phyloP scores from a whole-genome alignment of 2,888 invertebrate species.

The Xanthia togata region DNA sequence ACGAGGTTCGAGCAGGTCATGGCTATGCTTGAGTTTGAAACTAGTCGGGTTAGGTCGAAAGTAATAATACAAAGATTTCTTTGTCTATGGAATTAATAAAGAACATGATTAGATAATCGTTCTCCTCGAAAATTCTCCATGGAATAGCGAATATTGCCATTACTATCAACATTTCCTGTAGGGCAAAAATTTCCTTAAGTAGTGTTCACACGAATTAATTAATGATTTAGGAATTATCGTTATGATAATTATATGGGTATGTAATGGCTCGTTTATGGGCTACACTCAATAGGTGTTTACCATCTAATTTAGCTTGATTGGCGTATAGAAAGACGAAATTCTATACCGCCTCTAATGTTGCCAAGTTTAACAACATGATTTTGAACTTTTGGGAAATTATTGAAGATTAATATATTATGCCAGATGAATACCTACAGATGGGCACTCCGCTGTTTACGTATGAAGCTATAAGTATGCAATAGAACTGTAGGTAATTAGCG shows the following conservation, averaged over 20 bases:
- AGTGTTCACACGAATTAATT: slow-evolving; percentile 36
- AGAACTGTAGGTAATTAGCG: too few relatives aligned
- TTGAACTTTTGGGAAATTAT: neutral
- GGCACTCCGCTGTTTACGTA: too few relatives aligned
- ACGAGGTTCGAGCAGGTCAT: neutral
- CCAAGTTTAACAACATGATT: neutral
- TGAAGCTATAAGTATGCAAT: too few relatives aligned
- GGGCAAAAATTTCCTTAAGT: slow-evolving; percentile 33
- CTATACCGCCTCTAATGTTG: neutral
- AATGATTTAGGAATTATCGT: slow-evolving; percentile 8
- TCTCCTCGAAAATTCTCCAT: slow-evolving; percentile 27
- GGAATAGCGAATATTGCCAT: slow-evolving; percentile 12
- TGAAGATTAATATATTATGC: neutral
- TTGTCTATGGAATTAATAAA: slow-evolving; percentile 3
- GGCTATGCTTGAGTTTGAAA: too few relatives aligned
- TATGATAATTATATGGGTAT: slow-evolving; percentile 19
- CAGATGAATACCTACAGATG: too few relatives aligned
- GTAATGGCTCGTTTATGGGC: slow-evolving; percentile 29
- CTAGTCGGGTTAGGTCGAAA: neutral
- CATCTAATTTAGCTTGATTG: neutral
- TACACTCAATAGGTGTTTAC: slow-evolving; percentile 10
- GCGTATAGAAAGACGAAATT: neutral
- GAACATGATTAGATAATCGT: neutral
- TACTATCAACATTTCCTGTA: slow-evolving; percentile 34
- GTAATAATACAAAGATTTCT: neutral